Evolutionary conservation across 2,113 vertebrate species (phyloP).

Genomic region (Lycocorax pyrrhopterus): DNA sequence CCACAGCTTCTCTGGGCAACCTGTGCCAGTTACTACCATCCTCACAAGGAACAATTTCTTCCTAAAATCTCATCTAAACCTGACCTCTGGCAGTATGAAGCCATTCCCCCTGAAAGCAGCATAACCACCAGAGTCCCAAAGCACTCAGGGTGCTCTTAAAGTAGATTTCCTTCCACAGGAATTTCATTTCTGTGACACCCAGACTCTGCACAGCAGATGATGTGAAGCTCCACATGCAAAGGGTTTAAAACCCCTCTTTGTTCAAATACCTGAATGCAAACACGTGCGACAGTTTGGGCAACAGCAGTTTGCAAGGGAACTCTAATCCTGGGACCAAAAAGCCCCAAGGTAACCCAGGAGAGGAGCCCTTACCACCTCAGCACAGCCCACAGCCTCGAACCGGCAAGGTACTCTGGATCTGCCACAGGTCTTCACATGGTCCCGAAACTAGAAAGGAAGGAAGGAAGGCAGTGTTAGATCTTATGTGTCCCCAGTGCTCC

Average conservation of each 20-base stretch:
- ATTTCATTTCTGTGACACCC: background rate
- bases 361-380: slow-evolving; percentile 67
- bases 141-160: background rate
- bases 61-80: background rate
- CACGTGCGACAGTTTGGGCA: background rate
- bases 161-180: background rate
- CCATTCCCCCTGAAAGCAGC: background rate
- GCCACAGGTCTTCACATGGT: slow-evolving; percentile 79
- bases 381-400: slow-evolving; percentile 82
- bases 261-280: background rate
- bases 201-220: background rate
- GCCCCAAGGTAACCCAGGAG: background rate
- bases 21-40: background rate
- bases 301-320: background rate
- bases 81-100: background rate
- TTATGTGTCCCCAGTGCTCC: background rate
- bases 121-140: background rate
- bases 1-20: background rate
- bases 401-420: slow-evolving; percentile 81
- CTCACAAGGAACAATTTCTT: background rate
- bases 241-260: background rate
- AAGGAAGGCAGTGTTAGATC: background rate
- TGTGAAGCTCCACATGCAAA: background rate
- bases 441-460: slow-evolving; percentile 76
- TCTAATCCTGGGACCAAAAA: background rate